A percentile compares a stretch with the other conserved stretches of the same genome.
phyloP scores from a whole-genome alignment of 2,113 vertebrate genomes.

The Cyprinus carpio region DNA sequence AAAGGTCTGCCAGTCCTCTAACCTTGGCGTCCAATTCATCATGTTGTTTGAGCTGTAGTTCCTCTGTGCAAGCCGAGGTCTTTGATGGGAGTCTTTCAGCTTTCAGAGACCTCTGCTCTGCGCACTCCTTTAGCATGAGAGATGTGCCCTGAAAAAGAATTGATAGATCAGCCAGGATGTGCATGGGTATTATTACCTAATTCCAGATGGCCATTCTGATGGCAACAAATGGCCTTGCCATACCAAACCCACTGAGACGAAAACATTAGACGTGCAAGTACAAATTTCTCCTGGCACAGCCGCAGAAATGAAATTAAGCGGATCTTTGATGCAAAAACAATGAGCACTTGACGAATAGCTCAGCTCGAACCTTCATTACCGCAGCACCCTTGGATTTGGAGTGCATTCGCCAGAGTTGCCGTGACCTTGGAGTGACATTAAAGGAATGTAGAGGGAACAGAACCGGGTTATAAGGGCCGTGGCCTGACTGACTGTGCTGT shows the following conservation, averaged over 20 bases:
- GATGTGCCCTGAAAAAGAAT: constrained; percentile 59
- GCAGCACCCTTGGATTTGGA: constrained; percentile 14
- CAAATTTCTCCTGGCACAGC: constrained; percentile 76
- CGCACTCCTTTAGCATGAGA: constrained; percentile 46
- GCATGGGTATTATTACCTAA: constrained; percentile 66
- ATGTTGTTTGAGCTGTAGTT: constrained; percentile 11
- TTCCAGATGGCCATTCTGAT: constrained; percentile 77
- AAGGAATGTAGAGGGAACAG: constrained; percentile 52
- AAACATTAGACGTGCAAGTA: constrained; percentile 73
- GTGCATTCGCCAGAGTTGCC: not conserved
- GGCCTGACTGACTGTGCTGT: constrained; percentile 5
- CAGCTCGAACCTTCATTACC: constrained; percentile 64
- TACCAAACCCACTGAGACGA: constrained; percentile 71
- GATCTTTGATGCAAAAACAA: constrained; percentile 70
- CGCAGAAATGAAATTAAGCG: constrained; percentile 74
- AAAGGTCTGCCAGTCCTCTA: constrained; percentile 58
- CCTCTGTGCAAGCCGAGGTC: not conserved
- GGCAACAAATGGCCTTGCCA: constrained; percentile 70
- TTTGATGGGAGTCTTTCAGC: constrained; percentile 25
- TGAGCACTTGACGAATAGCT: constrained; percentile 72
- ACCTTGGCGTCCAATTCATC: constrained; percentile 43
- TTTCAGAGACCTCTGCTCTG: constrained; percentile 40
- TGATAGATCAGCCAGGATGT: constrained; percentile 68
- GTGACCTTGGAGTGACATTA: constrained; percentile 72
- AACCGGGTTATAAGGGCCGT: constrained; percentile 27